Conservation (phyloP, 2,113 vertebrate genomes). For the Pterophyllum scalare region DNA sequence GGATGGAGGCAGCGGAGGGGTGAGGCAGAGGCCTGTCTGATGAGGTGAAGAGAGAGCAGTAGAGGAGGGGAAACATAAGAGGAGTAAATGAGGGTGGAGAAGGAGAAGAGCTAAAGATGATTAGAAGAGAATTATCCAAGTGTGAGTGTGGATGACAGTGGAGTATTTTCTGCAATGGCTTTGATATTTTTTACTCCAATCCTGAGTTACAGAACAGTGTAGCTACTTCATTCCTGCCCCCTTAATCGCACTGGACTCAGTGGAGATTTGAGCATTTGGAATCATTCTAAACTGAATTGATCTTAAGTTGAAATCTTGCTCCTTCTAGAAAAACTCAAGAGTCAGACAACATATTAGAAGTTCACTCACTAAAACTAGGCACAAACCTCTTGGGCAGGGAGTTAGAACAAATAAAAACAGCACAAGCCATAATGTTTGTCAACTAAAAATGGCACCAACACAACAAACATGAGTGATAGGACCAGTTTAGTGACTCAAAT, state of each 20-base stretch:
- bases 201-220: background rate
- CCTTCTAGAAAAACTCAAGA: background rate
- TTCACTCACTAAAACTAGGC: no score
- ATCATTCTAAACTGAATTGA: background rate
- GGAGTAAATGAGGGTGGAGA: slow-evolving; percentile 66
- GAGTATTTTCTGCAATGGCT: slow-evolving; percentile 1
- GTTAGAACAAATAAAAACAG: no score
- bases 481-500: background rate
- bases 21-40: slow-evolving; percentile 74
- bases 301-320: background rate
- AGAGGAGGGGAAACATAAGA: slow-evolving; percentile 37
- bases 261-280: background rate
- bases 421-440: background rate
- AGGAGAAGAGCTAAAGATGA: slow-evolving; percentile 65
- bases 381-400: no score
- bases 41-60: slow-evolving; percentile 70
- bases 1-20: slow-evolving; percentile 61
- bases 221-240: background rate
- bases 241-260: background rate
- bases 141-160: slow-evolving; percentile 56
- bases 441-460: background rate
- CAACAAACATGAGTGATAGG: background rate
- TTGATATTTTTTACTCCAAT: background rate
- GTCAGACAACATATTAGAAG: no score
- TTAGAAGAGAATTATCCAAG: slow-evolving; percentile 78